Conservation (phyloP, 2,113 vertebrate species). For the Orientallactaga bullata region DNA sequence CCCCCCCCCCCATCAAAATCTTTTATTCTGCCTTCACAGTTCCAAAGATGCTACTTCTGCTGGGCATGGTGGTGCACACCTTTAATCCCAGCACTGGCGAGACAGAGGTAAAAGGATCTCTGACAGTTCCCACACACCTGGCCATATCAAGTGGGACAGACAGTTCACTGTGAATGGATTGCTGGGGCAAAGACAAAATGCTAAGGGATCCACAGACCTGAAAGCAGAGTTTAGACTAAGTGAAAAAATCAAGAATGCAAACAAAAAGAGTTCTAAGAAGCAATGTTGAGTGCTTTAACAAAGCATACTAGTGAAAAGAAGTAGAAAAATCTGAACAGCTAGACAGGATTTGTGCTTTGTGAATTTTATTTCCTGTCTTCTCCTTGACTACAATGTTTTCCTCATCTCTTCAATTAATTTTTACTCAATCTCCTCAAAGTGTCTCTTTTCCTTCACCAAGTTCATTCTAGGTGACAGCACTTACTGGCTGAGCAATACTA, state of each 20-base stretch:
- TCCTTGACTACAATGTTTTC: neutral
- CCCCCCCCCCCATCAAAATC: neutral
- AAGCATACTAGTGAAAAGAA: neutral
- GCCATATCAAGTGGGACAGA: conserved; percentile 36
- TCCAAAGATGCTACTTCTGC: neutral
- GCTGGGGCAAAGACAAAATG: neutral
- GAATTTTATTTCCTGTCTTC: neutral
- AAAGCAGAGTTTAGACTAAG: conserved; percentile 34
- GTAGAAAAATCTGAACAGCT: neutral
- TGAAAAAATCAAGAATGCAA: conserved; percentile 22
- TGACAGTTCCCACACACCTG: too few species aligned
- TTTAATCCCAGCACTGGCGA: too few species aligned
- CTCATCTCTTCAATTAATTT: neutral
- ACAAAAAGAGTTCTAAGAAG: conserved; percentile 1
- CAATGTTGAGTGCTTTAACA: conserved; percentile 15
- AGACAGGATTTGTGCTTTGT: neutral
- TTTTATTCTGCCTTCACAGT: neutral
- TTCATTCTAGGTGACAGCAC: neutral
- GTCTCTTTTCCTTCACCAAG: neutral
- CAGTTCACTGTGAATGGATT: neutral
- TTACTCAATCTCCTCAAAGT: conserved; percentile 10
- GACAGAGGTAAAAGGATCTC: neutral
- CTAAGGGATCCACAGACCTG: neutral
- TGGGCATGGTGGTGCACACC: too few species aligned
- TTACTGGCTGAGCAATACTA: neutral